Conservation (phyloP, 2,113 vertebrate genomes). For the Heterotis niloticus region DNA sequence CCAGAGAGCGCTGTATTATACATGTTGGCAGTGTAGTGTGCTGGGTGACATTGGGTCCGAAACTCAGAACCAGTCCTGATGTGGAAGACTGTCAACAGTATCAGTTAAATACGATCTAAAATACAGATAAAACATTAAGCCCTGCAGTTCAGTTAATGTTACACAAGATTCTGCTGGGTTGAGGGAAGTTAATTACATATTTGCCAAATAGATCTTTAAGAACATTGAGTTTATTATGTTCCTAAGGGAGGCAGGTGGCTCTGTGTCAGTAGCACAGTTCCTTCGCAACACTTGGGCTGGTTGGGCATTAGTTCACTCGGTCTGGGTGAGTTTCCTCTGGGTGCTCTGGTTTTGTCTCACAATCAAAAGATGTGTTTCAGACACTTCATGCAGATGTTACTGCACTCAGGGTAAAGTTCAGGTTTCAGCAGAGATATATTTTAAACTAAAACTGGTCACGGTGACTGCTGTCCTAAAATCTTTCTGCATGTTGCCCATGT, state of each 20-base stretch:
- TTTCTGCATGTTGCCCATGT: neutral
- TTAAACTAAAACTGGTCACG: neutral
- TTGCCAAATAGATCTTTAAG: neutral
- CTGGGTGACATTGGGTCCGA: neutral
- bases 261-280: no score
- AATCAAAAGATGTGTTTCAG: no score
- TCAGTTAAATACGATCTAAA: neutral
- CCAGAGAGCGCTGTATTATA: neutral
- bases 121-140: neutral
- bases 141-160: neutral
- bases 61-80: neutral
- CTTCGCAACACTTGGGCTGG: no score
- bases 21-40: neutral
- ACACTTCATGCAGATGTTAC: no score
- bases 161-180: neutral
- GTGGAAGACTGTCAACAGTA: neutral
- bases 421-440: no score
- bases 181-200: neutral
- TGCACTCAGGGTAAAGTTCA: no score
- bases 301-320: no score
- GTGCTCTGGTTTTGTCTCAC: no score
- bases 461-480: neutral
- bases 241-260: no score
- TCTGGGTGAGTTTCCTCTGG: no score
- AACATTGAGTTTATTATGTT: neutral